These are phyloP conservation scores for Hylia prasina DNA, from an alignment of 2,113 vertebrate species.

Conservation along the genomic window DNA sequence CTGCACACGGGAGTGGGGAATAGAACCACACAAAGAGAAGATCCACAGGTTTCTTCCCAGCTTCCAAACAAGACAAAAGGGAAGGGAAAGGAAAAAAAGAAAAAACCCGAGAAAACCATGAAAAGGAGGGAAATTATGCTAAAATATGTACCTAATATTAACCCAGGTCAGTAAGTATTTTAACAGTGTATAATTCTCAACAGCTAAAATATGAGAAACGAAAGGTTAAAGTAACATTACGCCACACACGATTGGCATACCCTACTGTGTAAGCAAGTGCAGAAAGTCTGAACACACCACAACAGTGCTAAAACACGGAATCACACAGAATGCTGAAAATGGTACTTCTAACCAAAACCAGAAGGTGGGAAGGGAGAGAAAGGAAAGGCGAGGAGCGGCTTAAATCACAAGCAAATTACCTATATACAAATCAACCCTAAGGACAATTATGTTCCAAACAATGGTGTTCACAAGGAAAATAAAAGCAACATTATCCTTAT, in stretches of 20 bases:
- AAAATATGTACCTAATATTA: conserved; percentile 76
- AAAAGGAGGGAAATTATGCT: conserved; percentile 74
- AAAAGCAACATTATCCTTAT: conserved; percentile 82
- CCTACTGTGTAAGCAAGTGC: conserved; percentile 83
- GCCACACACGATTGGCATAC: conserved; percentile 74
- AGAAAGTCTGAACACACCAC: conserved; percentile 83
- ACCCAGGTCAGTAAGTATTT: conserved; percentile 79
- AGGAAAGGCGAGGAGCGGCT: not conserved
- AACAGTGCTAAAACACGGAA: conserved; percentile 78
- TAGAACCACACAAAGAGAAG: conserved; percentile 62
- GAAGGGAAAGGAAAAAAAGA: not conserved
- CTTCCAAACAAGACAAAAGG: conserved; percentile 59
- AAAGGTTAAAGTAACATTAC: conserved; percentile 72
- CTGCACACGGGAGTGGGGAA: conserved; percentile 24
- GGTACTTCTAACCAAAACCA: conserved; percentile 66
- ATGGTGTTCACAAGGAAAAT: conserved; percentile 76
- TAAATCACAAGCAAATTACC: conserved; percentile 87
- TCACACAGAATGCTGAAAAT: conserved; percentile 78
- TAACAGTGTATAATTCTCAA: conserved; percentile 72
- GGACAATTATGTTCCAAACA: conserved; percentile 83
- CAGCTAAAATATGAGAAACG: conserved; percentile 72
- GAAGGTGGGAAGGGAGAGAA: conserved; percentile 67
- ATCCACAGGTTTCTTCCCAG: conserved; percentile 67
- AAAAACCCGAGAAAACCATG: not conserved
- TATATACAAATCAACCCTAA: conserved; percentile 87